A percentile compares a stretch with the other conserved stretches of the same genome.
Conservation (phyloP, 2,113 vertebrate species). For the Coptodon bakossiorum region DNA sequence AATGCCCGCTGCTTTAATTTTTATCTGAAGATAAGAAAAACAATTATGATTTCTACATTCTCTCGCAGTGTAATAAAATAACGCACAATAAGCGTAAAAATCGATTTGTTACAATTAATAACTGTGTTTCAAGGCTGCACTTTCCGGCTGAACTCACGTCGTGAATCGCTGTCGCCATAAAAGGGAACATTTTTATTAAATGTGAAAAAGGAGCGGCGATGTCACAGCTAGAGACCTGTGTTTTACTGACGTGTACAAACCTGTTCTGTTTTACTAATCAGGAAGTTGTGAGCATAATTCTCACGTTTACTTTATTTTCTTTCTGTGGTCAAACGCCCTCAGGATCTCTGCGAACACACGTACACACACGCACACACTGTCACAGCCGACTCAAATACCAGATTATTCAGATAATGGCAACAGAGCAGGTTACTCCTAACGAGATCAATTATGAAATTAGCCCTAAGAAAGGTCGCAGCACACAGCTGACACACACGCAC, state of each 20-base stretch:
- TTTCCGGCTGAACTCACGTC: not conserved
- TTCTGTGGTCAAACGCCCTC: not conserved
- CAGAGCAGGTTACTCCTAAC: constrained; percentile 43
- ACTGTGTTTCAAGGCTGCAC: not conserved
- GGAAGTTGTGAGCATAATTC: constrained; percentile 12
- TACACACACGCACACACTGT: not conserved
- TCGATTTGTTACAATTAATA: not conserved
- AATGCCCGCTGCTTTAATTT: not conserved
- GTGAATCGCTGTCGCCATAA: not conserved
- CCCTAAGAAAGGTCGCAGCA: constrained; percentile 1
- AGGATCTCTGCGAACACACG: not conserved
- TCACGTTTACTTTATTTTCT: constrained; percentile 1
- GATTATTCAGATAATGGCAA: constrained; percentile 59
- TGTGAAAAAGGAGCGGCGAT: not conserved
- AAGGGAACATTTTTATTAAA: not conserved
- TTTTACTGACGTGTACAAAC: not conserved
- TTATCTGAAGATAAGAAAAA: not conserved
- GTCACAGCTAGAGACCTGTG: not conserved
- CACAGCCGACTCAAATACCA: constrained; percentile 13
- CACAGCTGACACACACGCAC: not conserved
- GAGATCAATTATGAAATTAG: constrained; percentile 56
- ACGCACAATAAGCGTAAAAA: not conserved
- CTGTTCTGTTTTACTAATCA: not conserved
- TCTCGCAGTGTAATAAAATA: not conserved
- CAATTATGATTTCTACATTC: not conserved